Conservation (phyloP, 2,797 vertebrate genomes). For the Dallia pectoralis region DNA sequence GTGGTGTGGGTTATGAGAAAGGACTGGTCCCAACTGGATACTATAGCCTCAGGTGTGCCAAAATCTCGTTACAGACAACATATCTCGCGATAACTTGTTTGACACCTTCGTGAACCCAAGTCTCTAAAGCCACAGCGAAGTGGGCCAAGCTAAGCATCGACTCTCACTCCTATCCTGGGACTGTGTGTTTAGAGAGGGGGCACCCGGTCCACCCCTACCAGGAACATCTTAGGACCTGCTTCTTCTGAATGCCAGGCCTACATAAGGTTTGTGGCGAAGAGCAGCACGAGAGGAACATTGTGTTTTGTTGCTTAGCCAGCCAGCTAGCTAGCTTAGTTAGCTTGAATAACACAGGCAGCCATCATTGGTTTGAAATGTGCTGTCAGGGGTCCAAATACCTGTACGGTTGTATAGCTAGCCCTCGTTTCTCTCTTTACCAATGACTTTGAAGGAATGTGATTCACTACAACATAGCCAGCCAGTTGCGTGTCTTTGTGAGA, state of each 20-base stretch:
- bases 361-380: conserved; percentile 15
- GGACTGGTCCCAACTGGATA: no score
- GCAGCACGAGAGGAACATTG: not conserved
- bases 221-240: not conserved
- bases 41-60: no score
- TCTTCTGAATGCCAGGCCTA: not conserved
- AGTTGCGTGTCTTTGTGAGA: not conserved
- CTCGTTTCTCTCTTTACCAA: not conserved
- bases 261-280: not conserved
- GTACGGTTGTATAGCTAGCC: not conserved
- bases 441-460: not conserved
- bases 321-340: not conserved
- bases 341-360: conserved; percentile 26
- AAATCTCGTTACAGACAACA: no score
- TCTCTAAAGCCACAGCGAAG: not conserved
- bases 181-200: conserved; percentile 21
- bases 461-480: conserved; percentile 4
- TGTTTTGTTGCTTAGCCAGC: conserved; percentile 12
- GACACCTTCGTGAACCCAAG: no score
- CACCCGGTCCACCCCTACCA: conserved; percentile 9
- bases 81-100: no score
- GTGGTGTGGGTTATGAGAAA: no score
- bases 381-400: conserved; percentile 22
- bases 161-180: conserved; percentile 22
- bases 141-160: conserved; percentile 26